phyloP scores from a whole-genome alignment of 2,113 vertebrate species.

The Calyptommatus sinebrachiatus region DNA sequence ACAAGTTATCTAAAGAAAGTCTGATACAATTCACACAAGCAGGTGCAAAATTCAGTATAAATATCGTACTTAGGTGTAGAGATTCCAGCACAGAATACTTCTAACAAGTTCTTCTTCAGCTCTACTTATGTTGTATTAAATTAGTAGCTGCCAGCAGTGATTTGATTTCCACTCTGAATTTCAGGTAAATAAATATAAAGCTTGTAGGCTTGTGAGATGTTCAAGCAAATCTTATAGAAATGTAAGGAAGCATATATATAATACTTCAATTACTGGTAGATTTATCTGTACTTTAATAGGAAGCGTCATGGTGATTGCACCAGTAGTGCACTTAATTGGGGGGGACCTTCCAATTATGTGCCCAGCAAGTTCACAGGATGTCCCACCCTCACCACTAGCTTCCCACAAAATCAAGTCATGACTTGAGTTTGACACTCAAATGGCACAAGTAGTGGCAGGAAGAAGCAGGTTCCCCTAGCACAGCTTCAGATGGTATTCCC shows the following conservation, averaged over 20 bases:
- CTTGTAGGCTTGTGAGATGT: background rate
- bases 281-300: background rate
- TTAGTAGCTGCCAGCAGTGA: background rate
- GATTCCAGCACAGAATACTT: background rate
- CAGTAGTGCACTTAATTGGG: too few relatives aligned
- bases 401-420: too few relatives aligned
- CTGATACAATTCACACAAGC: background rate
- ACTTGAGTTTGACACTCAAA: too few relatives aligned
- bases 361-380: too few relatives aligned
- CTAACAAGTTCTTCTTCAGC: background rate
- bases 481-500: too few relatives aligned
- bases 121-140: background rate
- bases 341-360: too few relatives aligned
- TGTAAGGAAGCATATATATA: background rate
- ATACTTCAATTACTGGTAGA: background rate
- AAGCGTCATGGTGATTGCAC: too few relatives aligned
- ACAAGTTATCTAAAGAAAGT: background rate
- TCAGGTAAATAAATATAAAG: background rate
- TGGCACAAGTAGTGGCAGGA: too few relatives aligned
- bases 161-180: slow-evolving; percentile 1
- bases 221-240: slow-evolving; percentile 8
- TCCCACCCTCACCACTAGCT: too few relatives aligned
- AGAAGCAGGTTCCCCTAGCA: too few relatives aligned
- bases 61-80: background rate
- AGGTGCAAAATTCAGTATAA: background rate